These are phyloP conservation scores for Amiota minor DNA, from an alignment of 2,888 invertebrate species.

Conservation along the genomic window DNA sequence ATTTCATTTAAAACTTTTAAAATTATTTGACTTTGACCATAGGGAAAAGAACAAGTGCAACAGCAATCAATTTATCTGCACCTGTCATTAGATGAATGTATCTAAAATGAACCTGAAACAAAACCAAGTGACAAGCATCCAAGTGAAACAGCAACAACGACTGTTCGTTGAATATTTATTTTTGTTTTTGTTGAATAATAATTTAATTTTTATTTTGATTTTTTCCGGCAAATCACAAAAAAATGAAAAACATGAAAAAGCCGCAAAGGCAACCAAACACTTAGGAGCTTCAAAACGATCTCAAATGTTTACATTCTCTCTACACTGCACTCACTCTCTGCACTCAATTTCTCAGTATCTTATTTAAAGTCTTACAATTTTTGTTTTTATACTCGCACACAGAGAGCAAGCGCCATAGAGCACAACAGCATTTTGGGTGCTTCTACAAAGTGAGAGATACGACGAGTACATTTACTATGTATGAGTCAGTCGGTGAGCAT, in stretches of 20 bases:
- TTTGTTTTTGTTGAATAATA: background rate
- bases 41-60: background rate
- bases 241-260: slow-evolving; percentile 19
- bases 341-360: no score
- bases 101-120: no score
- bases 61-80: background rate
- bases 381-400: background rate
- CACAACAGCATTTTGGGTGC: background rate
- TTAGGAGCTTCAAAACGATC: no score
- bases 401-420: slow-evolving; percentile 11
- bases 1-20: background rate
- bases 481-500: background rate
- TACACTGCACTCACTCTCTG: no score
- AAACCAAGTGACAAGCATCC: slow-evolving; percentile 2
- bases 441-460: no score
- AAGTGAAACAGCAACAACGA: background rate
- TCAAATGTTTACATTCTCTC: no score
- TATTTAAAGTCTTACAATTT: no score
- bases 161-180: no score
- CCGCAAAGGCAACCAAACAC: slow-evolving; percentile 3
- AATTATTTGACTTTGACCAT: no score
- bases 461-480: no score
- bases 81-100: background rate
- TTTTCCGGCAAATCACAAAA: slow-evolving; percentile 28
- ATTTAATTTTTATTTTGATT: background rate